Conservation (phyloP, 1,140 invertebrate genomes). For the Varroa destructor region DNA sequence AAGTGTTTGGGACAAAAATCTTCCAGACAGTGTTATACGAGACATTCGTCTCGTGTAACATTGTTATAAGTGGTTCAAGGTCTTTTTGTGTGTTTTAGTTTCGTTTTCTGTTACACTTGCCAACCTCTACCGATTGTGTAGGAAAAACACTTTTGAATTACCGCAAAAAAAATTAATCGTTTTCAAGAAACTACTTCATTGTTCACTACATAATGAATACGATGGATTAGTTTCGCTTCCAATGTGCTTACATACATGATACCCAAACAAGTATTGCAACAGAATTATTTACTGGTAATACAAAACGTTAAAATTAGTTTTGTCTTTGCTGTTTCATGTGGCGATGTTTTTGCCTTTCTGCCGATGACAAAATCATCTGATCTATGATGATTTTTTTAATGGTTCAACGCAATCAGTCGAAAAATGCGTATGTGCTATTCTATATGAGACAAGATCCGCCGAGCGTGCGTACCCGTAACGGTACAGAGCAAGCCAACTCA, state of each 20-base stretch:
- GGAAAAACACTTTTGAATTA: neutral
- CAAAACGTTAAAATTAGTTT: too few species aligned
- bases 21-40: neutral
- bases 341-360: neutral
- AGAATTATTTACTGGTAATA: neutral
- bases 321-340: neutral
- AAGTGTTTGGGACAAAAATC: conserved; percentile 31
- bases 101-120: neutral
- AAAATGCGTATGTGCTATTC: conserved; percentile 45
- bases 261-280: neutral
- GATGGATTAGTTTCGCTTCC: too few species aligned
- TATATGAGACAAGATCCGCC: conserved; percentile 40
- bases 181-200: too few species aligned
- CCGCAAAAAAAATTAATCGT: too few species aligned
- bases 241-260: too few species aligned
- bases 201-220: too few species aligned
- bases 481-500: neutral
- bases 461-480: neutral
- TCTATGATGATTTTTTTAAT: neutral
- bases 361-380: neutral
- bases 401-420: conserved; percentile 39
- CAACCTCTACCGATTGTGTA: neutral
- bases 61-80: neutral
- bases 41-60: neutral
- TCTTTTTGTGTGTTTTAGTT: neutral